Percentiles rank a stretch among this genome's conserved stretches.
Conservation (phyloP, 2,888 invertebrate genomes). For the Chrysolina oricalcia region DNA sequence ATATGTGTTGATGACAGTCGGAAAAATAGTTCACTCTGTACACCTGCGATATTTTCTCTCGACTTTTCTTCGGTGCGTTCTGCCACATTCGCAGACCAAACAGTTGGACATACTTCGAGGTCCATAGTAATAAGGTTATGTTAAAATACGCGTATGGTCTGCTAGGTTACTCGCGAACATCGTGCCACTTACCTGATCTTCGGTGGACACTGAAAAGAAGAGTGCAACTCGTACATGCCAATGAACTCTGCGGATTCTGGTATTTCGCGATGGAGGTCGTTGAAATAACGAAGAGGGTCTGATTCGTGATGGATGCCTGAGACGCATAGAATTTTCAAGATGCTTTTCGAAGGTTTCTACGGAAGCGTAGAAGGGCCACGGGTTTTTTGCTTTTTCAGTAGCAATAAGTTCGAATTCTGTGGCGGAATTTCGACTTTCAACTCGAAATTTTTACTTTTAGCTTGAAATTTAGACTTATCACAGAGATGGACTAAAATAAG, state of each 20-base stretch:
- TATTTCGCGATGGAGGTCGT: conserved; percentile 23
- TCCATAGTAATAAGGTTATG: conserved; percentile 66
- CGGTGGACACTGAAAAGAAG: conserved; percentile 69
- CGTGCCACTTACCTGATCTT: conserved; percentile 70
- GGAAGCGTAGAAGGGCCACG: too few relatives aligned
- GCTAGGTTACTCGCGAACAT: conserved; percentile 67
- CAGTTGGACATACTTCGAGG: conserved; percentile 39
- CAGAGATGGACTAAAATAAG: too few relatives aligned
- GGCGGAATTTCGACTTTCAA: too few relatives aligned
- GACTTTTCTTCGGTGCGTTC: conserved; percentile 12
- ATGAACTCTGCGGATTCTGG: conserved; percentile 55
- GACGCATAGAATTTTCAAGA: neutral
- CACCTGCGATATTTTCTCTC: conserved; percentile 13
- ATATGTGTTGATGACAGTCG: too few relatives aligned
- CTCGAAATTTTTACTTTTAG: too few relatives aligned
- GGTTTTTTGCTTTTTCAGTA: too few relatives aligned
- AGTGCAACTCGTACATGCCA: conserved; percentile 63
- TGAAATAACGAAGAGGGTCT: neutral
- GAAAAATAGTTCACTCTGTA: conserved; percentile 4
- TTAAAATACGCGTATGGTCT: conserved; percentile 59
- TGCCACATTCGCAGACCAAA: conserved; percentile 29
- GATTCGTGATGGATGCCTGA: neutral
- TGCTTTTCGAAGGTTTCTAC: neutral
- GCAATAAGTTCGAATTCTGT: too few relatives aligned
- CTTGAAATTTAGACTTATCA: too few relatives aligned